Evolutionary conservation across 1,140 invertebrate genomes (phyloP).

Genomic region (Dreissena rostriformis): DNA sequence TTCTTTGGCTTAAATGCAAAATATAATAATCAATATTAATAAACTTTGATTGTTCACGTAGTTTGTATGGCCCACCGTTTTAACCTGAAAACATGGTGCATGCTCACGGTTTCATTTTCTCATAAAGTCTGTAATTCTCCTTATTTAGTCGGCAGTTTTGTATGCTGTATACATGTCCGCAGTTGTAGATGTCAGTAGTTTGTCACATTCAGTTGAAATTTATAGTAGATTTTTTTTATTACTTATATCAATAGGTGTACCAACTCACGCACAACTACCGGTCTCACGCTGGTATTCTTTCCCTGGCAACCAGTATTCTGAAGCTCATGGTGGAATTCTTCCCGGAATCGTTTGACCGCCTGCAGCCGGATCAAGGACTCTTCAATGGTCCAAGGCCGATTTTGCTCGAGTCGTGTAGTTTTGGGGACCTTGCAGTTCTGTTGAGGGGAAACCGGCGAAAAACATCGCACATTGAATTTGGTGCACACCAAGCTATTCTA

Average conservation of each 20-base stretch:
- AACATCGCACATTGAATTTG: slow-evolving; percentile 70
- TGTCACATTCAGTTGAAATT: too few species aligned
- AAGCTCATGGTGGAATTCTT: slow-evolving; percentile 68
- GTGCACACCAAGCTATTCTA: slow-evolving; percentile 70
- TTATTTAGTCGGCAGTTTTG: not conserved
- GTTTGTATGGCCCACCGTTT: too few species aligned
- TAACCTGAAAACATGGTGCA: too few species aligned
- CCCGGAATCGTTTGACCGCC: slow-evolving; percentile 70
- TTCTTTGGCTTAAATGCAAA: too few species aligned
- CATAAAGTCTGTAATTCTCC: not conserved
- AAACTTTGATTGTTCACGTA: too few species aligned
- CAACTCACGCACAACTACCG: slow-evolving; percentile 71
- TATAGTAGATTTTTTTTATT: too few species aligned
- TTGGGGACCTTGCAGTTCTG: slow-evolving; percentile 61
- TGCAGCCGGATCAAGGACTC: slow-evolving; percentile 68
- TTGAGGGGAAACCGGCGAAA: slow-evolving; percentile 56
- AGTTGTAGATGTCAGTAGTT: too few species aligned
- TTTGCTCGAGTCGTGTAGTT: slow-evolving; percentile 66
- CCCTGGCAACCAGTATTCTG: slow-evolving; percentile 66
- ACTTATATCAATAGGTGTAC: slow-evolving; percentile 49
- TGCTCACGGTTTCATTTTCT: too few species aligned
- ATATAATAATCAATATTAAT: too few species aligned
- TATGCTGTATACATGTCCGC: too few species aligned
- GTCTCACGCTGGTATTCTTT: slow-evolving; percentile 70
- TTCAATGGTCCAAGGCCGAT: slow-evolving; percentile 71